Conservation (phyloP, 2,113 vertebrate species). For the Dromiciops gliroides region DNA sequence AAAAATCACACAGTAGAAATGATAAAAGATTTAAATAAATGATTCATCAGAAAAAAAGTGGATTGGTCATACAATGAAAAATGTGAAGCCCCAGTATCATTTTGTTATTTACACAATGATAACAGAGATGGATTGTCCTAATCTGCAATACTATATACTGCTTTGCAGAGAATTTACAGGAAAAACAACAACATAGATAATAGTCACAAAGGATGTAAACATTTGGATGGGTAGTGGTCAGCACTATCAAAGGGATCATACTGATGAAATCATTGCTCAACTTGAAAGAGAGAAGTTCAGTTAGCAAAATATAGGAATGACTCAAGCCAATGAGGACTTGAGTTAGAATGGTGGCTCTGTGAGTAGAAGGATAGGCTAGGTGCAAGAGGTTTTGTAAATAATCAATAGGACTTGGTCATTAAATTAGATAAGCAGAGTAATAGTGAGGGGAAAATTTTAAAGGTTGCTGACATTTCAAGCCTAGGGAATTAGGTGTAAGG, state of each 20-base stretch:
- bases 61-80: background rate
- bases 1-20: background rate
- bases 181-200: background rate
- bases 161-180: background rate
- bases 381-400: background rate
- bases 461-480: too few relatives aligned
- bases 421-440: background rate
- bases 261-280: background rate
- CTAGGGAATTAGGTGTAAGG: too few relatives aligned
- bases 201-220: background rate
- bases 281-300: background rate
- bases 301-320: background rate
- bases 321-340: background rate
- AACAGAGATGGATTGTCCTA: too few relatives aligned
- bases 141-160: background rate
- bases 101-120: background rate
- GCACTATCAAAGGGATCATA: background rate
- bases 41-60: background rate
- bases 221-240: background rate
- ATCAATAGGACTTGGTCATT: background rate
- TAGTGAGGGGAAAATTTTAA: background rate
- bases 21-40: background rate
- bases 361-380: background rate
- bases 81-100: background rate
- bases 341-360: background rate